Base-by-base conservation (phyloP, 2,888 invertebrate genomes). In the Nemoura dubitans region DNA sequence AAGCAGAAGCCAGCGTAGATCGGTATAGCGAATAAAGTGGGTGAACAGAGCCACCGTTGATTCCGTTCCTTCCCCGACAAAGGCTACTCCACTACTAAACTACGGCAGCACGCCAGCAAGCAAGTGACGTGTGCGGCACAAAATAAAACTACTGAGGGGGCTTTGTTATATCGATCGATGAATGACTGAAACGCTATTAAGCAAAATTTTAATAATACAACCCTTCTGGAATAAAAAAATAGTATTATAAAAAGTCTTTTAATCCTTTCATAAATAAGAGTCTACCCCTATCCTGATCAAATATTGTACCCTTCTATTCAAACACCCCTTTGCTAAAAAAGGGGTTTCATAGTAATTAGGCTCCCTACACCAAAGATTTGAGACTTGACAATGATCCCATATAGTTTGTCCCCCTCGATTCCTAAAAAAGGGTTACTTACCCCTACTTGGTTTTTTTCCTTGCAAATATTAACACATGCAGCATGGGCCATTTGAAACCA, bases 121-220 rank as follows among this genome's bases (percentile, higher is more conserved):
- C 76, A 43, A 29, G 25, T 76, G 82, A 82, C 82, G 43, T 87
- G 87, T 87, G 87, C 85, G 87, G 81, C 77, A 25, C 42, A 59
- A 85, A 85, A 36, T 76, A 76, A 76, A 77, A 77, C 77, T 76
- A 82, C 85, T 82, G 30, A n/a, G 21, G 85, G 85, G 76, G 77
- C 85, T 76, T 87, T 85, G 85, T 81, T 76, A 59, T 28, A 85
- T 87, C 87, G 85, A 87, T 87, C 77, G 28, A 42, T 82, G 81
- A 87, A 87, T 85, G 83, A 30, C 36, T 81, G 85, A 59, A 85
- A 87, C 76, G 80, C 82, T 59, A 87, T 87, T 87, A 85, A 87
- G 85, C 78, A 83, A 76, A 82, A 81, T 87, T 87, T 85, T 76
- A 87, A 85, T 85, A 87, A 87, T 87, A 25, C 87, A 87, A 87